Conservation (phyloP, 1,140 invertebrate species). For the Bombus affinis region DNA sequence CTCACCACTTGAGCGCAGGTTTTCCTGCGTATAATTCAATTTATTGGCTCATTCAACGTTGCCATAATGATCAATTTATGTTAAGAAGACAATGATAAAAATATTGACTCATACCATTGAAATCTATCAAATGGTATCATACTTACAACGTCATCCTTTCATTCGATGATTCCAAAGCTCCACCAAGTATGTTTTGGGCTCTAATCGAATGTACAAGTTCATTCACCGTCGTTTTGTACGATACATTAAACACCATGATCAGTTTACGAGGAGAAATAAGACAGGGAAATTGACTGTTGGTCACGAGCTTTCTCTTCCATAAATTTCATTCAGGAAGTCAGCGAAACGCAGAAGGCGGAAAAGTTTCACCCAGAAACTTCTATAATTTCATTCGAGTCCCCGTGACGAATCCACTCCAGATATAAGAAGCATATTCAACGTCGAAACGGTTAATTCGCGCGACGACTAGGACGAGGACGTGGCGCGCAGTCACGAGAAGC, state of each 20-base stretch:
- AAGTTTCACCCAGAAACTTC: conserved; percentile 27
- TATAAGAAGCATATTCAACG: conserved; percentile 51
- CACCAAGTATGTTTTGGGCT: neutral
- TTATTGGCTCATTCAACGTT: neutral
- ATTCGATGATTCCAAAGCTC: too few relatives aligned
- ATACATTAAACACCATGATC: conserved; percentile 15
- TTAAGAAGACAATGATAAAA: neutral
- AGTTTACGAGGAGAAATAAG: conserved; percentile 28
- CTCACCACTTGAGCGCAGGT: too few relatives aligned
- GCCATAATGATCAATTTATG: neutral
- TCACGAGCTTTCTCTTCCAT: neutral
- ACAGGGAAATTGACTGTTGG: conserved; percentile 20
- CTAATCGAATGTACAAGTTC: neutral
- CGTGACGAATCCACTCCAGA: conserved; percentile 33
- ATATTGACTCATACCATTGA: neutral
- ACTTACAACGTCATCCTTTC: too few relatives aligned
- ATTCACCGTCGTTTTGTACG: neutral
- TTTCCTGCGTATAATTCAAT: neutral
- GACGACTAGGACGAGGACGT: neutral
- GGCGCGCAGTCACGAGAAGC: neutral
- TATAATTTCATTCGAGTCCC: conserved; percentile 40
- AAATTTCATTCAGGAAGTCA: conserved; percentile 34
- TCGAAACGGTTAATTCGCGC: conserved; percentile 44
- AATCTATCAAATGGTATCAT: neutral
- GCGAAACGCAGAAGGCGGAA: neutral